Percentiles rank a stretch among this genome's conserved stretches.
These are phyloP conservation scores for Psittacula cyanocephala DNA, from an alignment of 2,113 vertebrate genomes.

Conservation along the genomic window DNA sequence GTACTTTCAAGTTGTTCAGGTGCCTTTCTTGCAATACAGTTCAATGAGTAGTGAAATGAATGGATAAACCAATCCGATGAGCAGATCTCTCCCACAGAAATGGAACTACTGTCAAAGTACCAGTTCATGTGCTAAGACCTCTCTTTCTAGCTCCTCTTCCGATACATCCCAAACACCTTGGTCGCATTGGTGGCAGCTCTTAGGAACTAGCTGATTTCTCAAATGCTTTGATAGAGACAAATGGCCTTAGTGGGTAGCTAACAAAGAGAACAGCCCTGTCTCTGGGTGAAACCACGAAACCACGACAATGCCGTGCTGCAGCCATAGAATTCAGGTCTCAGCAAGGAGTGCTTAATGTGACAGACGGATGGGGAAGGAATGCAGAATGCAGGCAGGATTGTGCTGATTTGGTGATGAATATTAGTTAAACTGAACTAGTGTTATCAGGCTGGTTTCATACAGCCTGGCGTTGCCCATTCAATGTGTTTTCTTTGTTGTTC, in stretches of 20 bases:
- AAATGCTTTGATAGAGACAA: conserved; percentile 41
- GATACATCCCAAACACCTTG: background rate
- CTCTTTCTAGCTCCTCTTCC: background rate
- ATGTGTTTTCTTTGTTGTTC: background rate
- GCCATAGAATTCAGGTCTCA: background rate
- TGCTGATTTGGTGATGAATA: background rate
- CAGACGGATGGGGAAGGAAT: background rate
- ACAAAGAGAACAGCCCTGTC: conserved; percentile 22
- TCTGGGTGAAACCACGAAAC: background rate
- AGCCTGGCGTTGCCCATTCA: background rate
- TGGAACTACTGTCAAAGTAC: background rate
- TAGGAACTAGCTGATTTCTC: background rate
- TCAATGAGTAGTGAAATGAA: conserved; percentile 29
- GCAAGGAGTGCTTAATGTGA: conserved; percentile 4
- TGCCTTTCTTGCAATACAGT: background rate
- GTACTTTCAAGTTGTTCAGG: conserved; percentile 25
- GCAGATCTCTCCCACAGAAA: background rate
- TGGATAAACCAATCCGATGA: background rate
- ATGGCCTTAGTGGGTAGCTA: background rate
- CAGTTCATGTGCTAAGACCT: background rate
- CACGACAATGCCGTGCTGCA: conserved; percentile 6
- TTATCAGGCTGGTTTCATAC: background rate
- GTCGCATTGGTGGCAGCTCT: background rate
- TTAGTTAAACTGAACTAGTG: background rate
- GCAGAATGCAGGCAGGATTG: background rate